Evolutionary conservation across 2,113 vertebrate genomes (phyloP), one percentile per base, ranked within the genome.

Genomic region (Dicaeum eximium): DNA sequence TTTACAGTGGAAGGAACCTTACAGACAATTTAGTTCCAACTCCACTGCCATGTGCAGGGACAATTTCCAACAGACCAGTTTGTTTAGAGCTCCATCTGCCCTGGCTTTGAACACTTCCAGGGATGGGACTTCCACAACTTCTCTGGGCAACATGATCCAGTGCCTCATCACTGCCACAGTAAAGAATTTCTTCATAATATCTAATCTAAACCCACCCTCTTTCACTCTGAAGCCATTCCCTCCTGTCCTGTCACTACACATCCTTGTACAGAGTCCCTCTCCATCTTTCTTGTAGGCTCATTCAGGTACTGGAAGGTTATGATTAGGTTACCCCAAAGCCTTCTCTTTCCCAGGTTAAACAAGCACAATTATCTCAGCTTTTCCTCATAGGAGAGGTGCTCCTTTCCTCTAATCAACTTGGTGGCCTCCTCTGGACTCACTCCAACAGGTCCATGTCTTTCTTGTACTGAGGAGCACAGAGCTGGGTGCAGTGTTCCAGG

Each of bases 401-500:
- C 3, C 24, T 24, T 54, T 10, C n/a, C 20, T 47, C 30, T 62
- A 20, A 78, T 54, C 28, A 40, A 2, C 40, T 30, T 70, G 54
- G 28, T 24, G 24, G 15, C 7, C 54, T 78, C 21, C 28, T 47
- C 30, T 79, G 56, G 24, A 25, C 24, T 54, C 16, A 3, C 23
- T 61, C 33, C n/a, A 54, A 6, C 8, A n/a, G 10, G 5, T 14
- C 1, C 1, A 38, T 61, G 19, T 53, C n/a, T 10, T 78, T 79
- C 35, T 28, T 11, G 2, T n/a, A 1, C 11, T 54, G 6, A 10
- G 40, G 19, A 28, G 8, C 11, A 12, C 45, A 60, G 62, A 69
- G 14, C 11, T 60, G 62, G 37, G 37, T 27, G 18, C 27, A 45
- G 62, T 0, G 0, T 0, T 15, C 1, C 38, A 23, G 45, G 1